Evolutionary conservation across 1,140 invertebrate genomes (phyloP).

Genomic region (Eriosoma lanigerum): DNA sequence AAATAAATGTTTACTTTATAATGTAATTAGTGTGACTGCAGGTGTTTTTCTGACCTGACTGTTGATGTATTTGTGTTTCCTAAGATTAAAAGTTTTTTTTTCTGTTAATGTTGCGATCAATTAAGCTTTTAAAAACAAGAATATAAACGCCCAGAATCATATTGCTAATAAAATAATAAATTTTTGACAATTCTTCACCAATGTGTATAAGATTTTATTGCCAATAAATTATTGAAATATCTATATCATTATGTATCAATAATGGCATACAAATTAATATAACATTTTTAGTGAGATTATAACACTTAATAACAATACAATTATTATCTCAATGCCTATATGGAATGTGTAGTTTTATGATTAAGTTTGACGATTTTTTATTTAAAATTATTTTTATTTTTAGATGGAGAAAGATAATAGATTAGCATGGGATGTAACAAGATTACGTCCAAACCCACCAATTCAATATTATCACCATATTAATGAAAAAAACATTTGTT

Average conservation of each 20-base stretch:
- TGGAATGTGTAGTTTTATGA: neutral
- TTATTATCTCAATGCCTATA: no score
- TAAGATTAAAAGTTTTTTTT: no score
- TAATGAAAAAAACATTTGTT: slow-evolving; percentile 17
- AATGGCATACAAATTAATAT: neutral
- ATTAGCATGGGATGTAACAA: slow-evolving; percentile 23
- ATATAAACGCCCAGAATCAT: slow-evolving; percentile 30
- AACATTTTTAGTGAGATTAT: no score
- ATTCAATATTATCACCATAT: slow-evolving; percentile 36
- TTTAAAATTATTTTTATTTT: neutral
- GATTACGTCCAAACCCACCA: slow-evolving; percentile 8
- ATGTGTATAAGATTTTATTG: slow-evolving; percentile 37
- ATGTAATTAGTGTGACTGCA: no score
- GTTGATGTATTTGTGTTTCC: no score
- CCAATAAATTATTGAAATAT: no score
- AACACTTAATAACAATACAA: no score
- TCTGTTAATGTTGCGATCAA: neutral
- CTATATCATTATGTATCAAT: no score
- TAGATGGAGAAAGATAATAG: slow-evolving; percentile 16
- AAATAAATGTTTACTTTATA: no score
- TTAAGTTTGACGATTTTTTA: no score
- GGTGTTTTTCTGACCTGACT: no score
- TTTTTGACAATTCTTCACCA: neutral
- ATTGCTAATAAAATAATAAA: neutral
- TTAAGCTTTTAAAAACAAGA: neutral